Conservation (phyloP, 2,797 vertebrate species). For the Falco concolor region DNA sequence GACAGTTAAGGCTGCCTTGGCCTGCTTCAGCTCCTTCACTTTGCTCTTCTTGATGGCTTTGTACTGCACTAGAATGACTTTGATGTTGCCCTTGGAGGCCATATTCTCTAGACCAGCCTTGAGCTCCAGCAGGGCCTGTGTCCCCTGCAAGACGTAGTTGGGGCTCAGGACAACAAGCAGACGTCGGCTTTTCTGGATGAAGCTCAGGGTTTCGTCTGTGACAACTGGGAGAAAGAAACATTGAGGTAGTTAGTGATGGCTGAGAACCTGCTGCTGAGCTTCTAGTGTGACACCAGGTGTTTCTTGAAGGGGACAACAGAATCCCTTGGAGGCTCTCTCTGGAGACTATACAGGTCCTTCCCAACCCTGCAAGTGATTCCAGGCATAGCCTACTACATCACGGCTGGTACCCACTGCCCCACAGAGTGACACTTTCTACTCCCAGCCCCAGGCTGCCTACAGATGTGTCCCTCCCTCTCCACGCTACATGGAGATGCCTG, state of each 20-base stretch:
- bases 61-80: slow-evolving; percentile 92
- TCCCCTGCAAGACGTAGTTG: slow-evolving; percentile 85
- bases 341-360: not conserved
- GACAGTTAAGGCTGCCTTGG: slow-evolving; percentile 82
- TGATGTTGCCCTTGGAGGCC: slow-evolving; percentile 85
- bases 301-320: not conserved
- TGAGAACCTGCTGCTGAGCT: not conserved
- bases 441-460: not conserved
- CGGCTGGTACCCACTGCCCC: not conserved
- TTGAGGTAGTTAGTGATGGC: slow-evolving; percentile 66
- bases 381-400: not conserved
- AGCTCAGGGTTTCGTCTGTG: slow-evolving; percentile 94
- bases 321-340: not conserved
- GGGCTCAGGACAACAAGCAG: slow-evolving; percentile 92
- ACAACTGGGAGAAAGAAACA: slow-evolving; percentile 85
- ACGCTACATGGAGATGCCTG: not conserved
- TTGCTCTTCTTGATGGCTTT: slow-evolving; percentile 80
- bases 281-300: not conserved
- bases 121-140: slow-evolving; percentile 93
- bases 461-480: not conserved
- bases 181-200: slow-evolving; percentile 89
- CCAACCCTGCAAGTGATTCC: not conserved
- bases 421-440: not conserved
- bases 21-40: slow-evolving; percentile 86
- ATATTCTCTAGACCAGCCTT: slow-evolving; percentile 90